phyloP scores from a whole-genome alignment of 2,797 vertebrate genomes.

The Pelodytes ibericus region DNA sequence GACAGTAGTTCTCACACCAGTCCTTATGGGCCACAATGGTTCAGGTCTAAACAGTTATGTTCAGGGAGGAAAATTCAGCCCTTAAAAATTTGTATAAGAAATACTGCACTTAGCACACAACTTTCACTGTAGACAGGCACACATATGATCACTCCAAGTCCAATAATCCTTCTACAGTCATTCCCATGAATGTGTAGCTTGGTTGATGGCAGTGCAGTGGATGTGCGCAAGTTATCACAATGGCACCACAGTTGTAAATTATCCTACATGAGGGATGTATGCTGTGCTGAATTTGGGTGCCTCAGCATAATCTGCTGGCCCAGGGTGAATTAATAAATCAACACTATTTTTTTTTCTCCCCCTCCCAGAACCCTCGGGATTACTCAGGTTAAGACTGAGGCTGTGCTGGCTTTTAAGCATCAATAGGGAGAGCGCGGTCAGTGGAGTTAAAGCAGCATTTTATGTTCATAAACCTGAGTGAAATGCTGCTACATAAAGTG shows the following conservation, averaged over 20 bases:
- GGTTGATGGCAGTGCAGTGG: neutral
- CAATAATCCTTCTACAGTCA: too few relatives aligned
- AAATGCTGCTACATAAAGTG: slow-evolving; percentile 5
- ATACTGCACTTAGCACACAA: too few relatives aligned
- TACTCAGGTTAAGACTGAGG: neutral
- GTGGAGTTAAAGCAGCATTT: slow-evolving; percentile 33
- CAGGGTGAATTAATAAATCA: slow-evolving; percentile 34
- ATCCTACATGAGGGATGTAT: neutral
- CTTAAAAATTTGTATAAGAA: too few relatives aligned
- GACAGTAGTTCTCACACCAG: too few relatives aligned
- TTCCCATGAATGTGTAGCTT: too few relatives aligned
- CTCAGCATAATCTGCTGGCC: neutral
- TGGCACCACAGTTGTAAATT: neutral
- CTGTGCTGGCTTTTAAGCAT: neutral
- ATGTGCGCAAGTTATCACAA: neutral
- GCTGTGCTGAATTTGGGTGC: slow-evolving; percentile 7
- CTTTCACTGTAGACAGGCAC: too few relatives aligned
- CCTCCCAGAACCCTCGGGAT: neutral
- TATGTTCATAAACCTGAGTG: slow-evolving; percentile 24
- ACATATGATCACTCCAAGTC: too few relatives aligned
- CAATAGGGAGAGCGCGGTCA: neutral
- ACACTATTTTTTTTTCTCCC: neutral
- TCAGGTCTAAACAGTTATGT: too few relatives aligned
- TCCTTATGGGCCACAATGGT: too few relatives aligned
- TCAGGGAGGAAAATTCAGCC: too few relatives aligned